Percentiles rank a stretch among this genome's conserved stretches.
These are phyloP conservation scores for Muraenolepis orangiensis DNA, from an alignment of 2,797 vertebrate species.

Conservation along the genomic window DNA sequence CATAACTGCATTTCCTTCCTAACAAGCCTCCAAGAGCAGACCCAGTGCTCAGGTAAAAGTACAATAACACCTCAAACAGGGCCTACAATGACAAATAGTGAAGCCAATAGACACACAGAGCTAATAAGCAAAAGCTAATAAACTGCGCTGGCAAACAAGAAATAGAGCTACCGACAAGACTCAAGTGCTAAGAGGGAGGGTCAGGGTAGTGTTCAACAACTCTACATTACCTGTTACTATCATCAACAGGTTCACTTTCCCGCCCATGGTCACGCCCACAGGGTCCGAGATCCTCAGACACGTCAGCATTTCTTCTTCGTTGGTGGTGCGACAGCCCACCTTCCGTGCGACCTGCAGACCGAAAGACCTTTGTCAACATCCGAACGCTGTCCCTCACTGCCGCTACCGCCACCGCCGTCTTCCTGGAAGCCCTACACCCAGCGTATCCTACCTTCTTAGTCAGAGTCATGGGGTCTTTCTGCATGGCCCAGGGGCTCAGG, in stretches of 20 bases:
- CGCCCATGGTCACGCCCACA: conserved; percentile 71
- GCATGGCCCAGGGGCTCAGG: conserved; percentile 78
- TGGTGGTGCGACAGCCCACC: conserved; percentile 69
- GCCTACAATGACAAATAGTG: no score
- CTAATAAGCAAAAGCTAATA: no score
- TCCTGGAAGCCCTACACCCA: background rate
- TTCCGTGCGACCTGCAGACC: conserved; percentile 71
- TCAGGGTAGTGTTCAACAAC: no score
- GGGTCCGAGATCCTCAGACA: conserved; percentile 77
- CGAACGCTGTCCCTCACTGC: background rate
- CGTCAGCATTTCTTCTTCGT: conserved; percentile 61
- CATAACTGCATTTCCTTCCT: no score
- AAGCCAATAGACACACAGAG: no score
- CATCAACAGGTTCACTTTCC: conserved; percentile 65
- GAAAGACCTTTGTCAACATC: background rate
- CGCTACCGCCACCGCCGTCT: background rate
- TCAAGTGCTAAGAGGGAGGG: no score
- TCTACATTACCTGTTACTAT: conserved; percentile 55
- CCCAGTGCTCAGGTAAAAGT: no score
- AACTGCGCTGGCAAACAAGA: no score
- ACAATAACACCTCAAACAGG: no score
- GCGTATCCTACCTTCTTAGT: conserved; percentile 74
- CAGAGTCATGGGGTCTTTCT: conserved; percentile 74
- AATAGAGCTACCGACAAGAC: no score
- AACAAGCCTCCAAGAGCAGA: no score